Evolutionary conservation across 64 coral and sea anemone genomes (phyloP).

Genomic region (Stichodactyla helianthus): DNA sequence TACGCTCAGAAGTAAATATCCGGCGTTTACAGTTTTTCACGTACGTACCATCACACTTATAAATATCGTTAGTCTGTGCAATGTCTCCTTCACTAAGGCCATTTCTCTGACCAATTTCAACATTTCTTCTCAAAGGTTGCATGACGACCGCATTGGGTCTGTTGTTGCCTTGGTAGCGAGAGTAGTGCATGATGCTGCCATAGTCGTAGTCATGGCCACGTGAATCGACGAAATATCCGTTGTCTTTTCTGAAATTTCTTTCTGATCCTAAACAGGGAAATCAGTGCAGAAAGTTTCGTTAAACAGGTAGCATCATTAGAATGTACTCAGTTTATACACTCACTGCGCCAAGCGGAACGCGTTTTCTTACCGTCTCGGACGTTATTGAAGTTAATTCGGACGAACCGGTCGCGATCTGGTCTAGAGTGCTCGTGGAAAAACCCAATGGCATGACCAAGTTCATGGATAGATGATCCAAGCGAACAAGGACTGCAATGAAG

Average conservation of each 20-base stretch:
- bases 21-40: too few relatives aligned
- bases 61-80: constrained; percentile 55
- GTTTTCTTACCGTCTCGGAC: background rate
- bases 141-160: constrained; percentile 43
- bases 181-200: constrained; percentile 83
- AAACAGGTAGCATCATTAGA: too few relatives aligned
- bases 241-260: constrained; percentile 37
- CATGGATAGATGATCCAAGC: constrained; percentile 1
- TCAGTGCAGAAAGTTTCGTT: background rate
- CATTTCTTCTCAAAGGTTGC: constrained; percentile 8
- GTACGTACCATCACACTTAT: constrained; percentile 57
- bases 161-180: constrained; percentile 63
- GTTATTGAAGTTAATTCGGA: constrained; percentile 9
- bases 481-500: background rate
- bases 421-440: constrained; percentile 9
- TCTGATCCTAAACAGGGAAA: constrained; percentile 29
- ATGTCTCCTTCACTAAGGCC: constrained; percentile 63
- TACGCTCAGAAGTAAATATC: too few relatives aligned
- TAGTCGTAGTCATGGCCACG: constrained; percentile 55
- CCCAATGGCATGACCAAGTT: constrained; percentile 13
- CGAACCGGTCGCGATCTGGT: constrained; percentile 15
- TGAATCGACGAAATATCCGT: constrained; percentile 9
- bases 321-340: too few relatives aligned
- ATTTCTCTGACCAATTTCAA: constrained; percentile 59
- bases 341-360: too few relatives aligned